These are phyloP conservation scores for Genyomyrus donnyi DNA, from an alignment of 2,113 vertebrate genomes.

Conservation along the genomic window DNA sequence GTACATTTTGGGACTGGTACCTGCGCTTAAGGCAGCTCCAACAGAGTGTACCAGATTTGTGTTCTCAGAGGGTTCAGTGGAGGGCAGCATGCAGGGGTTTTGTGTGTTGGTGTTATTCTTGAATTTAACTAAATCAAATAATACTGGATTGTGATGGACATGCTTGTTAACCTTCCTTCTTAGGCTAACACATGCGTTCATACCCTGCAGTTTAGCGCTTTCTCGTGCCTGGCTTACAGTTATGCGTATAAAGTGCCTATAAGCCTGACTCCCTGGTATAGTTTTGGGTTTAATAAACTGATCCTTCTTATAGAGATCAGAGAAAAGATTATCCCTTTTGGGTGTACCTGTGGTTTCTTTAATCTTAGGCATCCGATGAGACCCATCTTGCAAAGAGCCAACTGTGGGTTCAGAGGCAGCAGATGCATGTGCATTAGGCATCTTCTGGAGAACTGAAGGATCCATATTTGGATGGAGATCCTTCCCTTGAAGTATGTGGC, in stretches of 20 bases:
- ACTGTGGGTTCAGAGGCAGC: conserved; percentile 69
- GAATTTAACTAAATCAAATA: conserved; percentile 54
- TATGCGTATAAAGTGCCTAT: conserved; percentile 58
- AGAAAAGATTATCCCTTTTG: conserved; percentile 52
- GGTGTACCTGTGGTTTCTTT: conserved; percentile 87
- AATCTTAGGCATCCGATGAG: conserved; percentile 79
- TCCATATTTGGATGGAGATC: conserved; percentile 81
- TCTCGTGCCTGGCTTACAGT: conserved; percentile 65
- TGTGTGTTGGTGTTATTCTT: conserved; percentile 46
- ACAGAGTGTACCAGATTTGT: conserved; percentile 40
- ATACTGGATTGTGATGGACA: conserved; percentile 54
- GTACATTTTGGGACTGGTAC: conserved; percentile 40
- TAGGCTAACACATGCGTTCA: conserved; percentile 48
- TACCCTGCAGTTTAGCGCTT: conserved; percentile 55
- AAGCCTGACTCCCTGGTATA: conserved; percentile 59
- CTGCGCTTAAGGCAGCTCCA: conserved; percentile 27
- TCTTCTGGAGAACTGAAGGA: conserved; percentile 74
- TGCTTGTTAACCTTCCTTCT: conserved; percentile 53
- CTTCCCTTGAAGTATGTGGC: conserved; percentile 65
- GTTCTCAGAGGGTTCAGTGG: conserved; percentile 46
- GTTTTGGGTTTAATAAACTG: conserved; percentile 49
- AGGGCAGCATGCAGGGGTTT: conserved; percentile 55
- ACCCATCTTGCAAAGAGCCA: conserved; percentile 70
- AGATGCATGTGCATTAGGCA: conserved; percentile 73
- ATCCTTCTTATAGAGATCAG: conserved; percentile 55